A percentile compares a stretch with the other conserved stretches of the same genome.
Evolutionary conservation across 2,888 invertebrate genomes (phyloP).

Genomic region (Dendrolimus pini): DNA sequence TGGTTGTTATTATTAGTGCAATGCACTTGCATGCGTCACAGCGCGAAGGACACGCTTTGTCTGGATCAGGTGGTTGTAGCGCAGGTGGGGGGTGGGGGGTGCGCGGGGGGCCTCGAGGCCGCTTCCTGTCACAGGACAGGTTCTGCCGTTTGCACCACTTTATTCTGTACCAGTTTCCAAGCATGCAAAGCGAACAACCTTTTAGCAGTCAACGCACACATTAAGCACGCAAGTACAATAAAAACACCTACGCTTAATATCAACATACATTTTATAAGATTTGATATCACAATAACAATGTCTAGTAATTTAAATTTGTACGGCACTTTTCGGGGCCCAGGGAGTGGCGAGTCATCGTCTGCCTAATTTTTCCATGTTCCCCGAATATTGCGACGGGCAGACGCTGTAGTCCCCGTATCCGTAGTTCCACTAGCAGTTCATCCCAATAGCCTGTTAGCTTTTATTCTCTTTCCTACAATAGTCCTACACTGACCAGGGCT

Average conservation of each 20-base stretch:
- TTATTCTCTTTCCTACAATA: no score
- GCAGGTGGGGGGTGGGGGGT: slow-evolving; percentile 28
- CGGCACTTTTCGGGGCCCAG: no score
- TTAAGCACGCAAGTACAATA: slow-evolving; percentile 15
- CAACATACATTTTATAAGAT: neutral
- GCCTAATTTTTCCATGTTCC: no score
- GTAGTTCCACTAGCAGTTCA: no score
- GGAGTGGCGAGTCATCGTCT: no score
- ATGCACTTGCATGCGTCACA: slow-evolving; percentile 71
- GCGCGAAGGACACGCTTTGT: slow-evolving; percentile 71
- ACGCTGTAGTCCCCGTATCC: no score
- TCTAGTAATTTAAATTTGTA: no score
- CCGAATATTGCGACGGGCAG: no score
- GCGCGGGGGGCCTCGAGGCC: slow-evolving; percentile 48
- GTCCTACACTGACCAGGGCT: no score
- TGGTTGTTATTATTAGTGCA: slow-evolving; percentile 56
- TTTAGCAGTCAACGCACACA: slow-evolving; percentile 40
- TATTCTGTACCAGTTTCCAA: slow-evolving; percentile 68
- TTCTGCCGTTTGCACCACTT: slow-evolving; percentile 69
- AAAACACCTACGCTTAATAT: slow-evolving; percentile 9
- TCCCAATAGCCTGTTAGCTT: no score
- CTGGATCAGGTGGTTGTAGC: slow-evolving; percentile 62
- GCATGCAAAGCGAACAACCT: slow-evolving; percentile 49
- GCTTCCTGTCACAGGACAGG: slow-evolving; percentile 72
- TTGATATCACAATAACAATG: no score